Conservation (phyloP, 2,888 invertebrate species). For the Aplocera efformata region DNA sequence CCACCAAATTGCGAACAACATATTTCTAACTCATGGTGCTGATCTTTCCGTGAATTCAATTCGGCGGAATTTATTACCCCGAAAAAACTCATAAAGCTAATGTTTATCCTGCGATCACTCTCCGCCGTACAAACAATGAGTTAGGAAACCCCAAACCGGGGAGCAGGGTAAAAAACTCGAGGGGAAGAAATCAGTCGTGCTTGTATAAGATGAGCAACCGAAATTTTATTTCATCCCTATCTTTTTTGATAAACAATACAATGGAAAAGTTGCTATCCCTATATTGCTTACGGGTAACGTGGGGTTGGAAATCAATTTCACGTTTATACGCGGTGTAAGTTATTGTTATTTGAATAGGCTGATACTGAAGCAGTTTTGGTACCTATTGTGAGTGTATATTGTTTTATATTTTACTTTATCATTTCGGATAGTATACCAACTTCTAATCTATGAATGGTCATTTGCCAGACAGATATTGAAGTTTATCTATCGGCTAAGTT, state of each 20-base stretch:
- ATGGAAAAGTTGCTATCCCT: slow-evolving; percentile 24
- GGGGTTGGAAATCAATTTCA: slow-evolving; percentile 16
- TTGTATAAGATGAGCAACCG: slow-evolving; percentile 55
- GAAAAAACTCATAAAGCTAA: slow-evolving; percentile 19
- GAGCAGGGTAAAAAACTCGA: slow-evolving; percentile 58
- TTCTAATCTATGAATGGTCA: too few relatives aligned
- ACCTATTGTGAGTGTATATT: too few relatives aligned
- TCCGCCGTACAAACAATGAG: slow-evolving; percentile 60
- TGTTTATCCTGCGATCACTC: slow-evolving; percentile 29
- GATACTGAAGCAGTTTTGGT: too few relatives aligned
- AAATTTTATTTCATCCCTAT: slow-evolving; percentile 48
- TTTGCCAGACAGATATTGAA: too few relatives aligned
- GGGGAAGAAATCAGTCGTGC: slow-evolving; percentile 42
- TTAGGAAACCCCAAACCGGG: slow-evolving; percentile 55
- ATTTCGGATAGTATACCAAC: too few relatives aligned
- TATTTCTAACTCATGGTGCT: too few relatives aligned
- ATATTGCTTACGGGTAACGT: slow-evolving; percentile 8
- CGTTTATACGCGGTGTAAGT: slow-evolving; percentile 6
- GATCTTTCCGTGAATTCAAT: slow-evolving; percentile 3
- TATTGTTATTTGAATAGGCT: background rate
- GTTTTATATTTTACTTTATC: too few relatives aligned
- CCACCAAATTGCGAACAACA: too few relatives aligned
- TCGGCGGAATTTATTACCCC: slow-evolving; percentile 15
- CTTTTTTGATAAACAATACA: slow-evolving; percentile 46
- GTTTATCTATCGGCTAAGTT: too few relatives aligned